Conservation (phyloP, 2,113 vertebrate species). For the Spea multiplicata region DNA sequence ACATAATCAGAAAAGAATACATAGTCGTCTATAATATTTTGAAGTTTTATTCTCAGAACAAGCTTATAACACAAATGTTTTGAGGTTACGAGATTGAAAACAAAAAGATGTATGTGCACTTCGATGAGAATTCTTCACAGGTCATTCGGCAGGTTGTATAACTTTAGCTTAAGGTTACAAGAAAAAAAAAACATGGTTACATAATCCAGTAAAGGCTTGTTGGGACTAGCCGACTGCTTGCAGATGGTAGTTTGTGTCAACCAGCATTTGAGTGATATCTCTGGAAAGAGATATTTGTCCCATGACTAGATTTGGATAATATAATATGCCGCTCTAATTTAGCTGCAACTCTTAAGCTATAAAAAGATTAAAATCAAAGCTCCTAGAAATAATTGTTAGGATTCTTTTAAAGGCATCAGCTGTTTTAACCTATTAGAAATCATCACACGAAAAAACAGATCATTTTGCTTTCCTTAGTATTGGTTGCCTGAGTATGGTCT, state of each 20-base stretch:
- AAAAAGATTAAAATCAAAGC: background rate
- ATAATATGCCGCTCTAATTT: slow-evolving; percentile 13
- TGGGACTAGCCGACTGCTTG: slow-evolving; percentile 9
- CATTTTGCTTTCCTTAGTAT: no score
- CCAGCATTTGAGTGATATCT: slow-evolving; percentile 18
- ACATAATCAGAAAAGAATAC: no score
- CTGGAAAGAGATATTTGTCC: slow-evolving; percentile 12
- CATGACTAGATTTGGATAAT: slow-evolving; percentile 12
- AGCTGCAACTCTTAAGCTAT: background rate
- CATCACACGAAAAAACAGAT: no score
- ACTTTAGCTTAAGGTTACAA: slow-evolving; percentile 40
- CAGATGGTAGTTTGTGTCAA: slow-evolving; percentile 26
- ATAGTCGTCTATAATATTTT: no score
- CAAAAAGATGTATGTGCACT: slow-evolving; percentile 5
- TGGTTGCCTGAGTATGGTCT: no score
- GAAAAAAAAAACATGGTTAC: slow-evolving; percentile 35
- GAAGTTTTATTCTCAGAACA: no score
- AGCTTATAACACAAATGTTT: background rate
- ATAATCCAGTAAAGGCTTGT: slow-evolving; percentile 33
- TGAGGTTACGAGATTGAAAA: background rate
- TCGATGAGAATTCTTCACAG: slow-evolving; percentile 24
- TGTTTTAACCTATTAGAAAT: background rate
- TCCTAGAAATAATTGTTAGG: slow-evolving; percentile 2
- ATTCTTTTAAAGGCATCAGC: background rate
- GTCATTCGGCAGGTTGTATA: slow-evolving; percentile 31